Base-by-base conservation (phyloP, 2,113 vertebrate genomes). In the Psophia crepitans region DNA sequence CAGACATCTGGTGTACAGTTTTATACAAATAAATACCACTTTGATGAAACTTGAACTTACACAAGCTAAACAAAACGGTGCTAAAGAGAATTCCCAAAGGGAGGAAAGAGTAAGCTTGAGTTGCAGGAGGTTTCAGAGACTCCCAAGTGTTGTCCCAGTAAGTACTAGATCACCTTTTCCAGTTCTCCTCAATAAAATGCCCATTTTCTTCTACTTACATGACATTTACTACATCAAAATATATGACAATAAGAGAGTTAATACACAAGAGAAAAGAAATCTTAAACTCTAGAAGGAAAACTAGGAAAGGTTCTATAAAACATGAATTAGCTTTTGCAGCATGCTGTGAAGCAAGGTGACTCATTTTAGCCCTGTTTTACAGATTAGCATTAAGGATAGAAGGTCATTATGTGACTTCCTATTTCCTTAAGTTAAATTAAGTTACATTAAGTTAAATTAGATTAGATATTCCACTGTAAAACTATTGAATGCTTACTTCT, bases 1-100 rank as follows among this genome's bases (percentile, higher is more conserved):
- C 64, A 93, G 97, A 97, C 96, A 97, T 98, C 94, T 98, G 97
- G 95, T 95, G 77, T 95, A 93, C 51, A 96, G 92, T 98, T 98
- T 98, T 97, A 96, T 88, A 97, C 93, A 98, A 98, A 98, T 96
- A 98, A 97, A 97, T 95, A 95, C 78, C 91, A 97, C 92, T 98
- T 97, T 97, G 96, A 97, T 96, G 94, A 98, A 98, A 98, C 92
- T 91, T 96, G 96, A 97, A 95, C 90, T 96, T 95, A 86, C 51
- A 71, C 66, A 97, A 97, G 94, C 96, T 96, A 96, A 98, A 97
- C 68, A 98, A 97, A 97, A 97, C 91, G 71, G 60, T 91, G 85
- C 64, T 92, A 92, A 93, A 95, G 57, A 93, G 65, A 96, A 91
- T 77, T 93, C 39, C 89, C 90, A 94, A 96, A 87, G 77, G 79